phyloP scores from a whole-genome alignment of 2,888 invertebrate species.

The Pomacea canaliculata region DNA sequence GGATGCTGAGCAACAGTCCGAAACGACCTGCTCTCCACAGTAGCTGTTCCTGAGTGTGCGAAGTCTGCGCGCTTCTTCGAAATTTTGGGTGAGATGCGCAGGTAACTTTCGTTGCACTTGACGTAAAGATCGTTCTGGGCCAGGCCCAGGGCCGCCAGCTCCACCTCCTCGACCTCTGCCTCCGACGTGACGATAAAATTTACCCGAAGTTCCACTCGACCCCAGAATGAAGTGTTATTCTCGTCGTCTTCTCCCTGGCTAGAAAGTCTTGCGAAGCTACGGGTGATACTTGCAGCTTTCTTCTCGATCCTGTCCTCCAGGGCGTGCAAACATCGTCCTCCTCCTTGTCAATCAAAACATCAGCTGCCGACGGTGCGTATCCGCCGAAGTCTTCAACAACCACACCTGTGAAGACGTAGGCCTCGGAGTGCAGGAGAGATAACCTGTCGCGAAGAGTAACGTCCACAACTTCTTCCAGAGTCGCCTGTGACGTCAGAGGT shows the following conservation, averaged over 20 bases:
- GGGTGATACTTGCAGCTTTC: neutral
- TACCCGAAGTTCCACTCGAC: conserved; percentile 14
- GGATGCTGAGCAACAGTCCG: neutral
- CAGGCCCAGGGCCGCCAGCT: conserved; percentile 9
- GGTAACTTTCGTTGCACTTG: neutral
- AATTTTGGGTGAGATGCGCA: neutral
- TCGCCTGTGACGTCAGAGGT: neutral
- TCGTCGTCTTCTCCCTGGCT: neutral
- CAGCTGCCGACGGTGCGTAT: neutral
- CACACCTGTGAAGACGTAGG: neutral
- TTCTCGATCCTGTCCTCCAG: neutral
- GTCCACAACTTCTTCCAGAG: conserved; percentile 11
- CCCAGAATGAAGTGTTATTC: neutral
- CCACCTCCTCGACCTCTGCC: conserved; percentile 3
- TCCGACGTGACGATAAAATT: conserved; percentile 14
- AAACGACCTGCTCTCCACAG: no score
- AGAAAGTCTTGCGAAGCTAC: neutral
- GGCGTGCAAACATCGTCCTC: conserved; percentile 5
- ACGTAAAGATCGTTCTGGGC: conserved; percentile 13
- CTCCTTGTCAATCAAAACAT: neutral
- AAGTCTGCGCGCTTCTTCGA: neutral
- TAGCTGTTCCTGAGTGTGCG: neutral
- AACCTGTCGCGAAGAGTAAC: neutral
- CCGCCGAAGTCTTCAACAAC: neutral
- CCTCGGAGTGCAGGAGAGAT: conserved; percentile 1